Evolutionary conservation across 2,888 invertebrate genomes (phyloP).

Genomic region (Mesoligia furuncula): DNA sequence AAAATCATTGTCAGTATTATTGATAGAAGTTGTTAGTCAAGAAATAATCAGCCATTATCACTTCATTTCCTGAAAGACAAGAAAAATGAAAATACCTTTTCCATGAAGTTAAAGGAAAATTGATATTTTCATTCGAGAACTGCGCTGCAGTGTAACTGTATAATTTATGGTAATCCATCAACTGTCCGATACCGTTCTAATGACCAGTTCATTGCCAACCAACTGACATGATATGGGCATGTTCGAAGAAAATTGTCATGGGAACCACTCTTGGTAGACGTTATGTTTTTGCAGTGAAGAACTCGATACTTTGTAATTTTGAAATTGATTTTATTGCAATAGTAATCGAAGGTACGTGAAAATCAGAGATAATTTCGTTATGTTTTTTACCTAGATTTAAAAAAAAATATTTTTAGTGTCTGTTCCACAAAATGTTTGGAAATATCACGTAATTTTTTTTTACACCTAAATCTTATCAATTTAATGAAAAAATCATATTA

Average conservation of each 20-base stretch:
- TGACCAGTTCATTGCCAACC: background rate
- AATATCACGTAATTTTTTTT: no score
- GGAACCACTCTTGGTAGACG: background rate
- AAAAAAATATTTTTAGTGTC: no score
- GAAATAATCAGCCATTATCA: background rate
- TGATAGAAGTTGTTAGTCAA: background rate
- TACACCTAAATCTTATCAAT: no score
- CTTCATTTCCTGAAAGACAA: background rate
- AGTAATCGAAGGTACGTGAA: no score
- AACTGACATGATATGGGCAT: background rate
- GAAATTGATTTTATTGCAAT: no score
- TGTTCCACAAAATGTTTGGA: no score
- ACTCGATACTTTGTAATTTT: background rate
- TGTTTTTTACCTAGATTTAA: no score
- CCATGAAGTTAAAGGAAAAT: background rate
- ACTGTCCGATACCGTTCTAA: background rate
- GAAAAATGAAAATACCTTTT: background rate
- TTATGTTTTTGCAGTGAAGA: no score
- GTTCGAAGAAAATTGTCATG: constrained; percentile 11
- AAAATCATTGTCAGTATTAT: background rate
- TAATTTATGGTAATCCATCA: background rate
- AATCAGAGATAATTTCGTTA: no score
- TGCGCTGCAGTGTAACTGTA: background rate
- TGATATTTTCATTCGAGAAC: background rate
- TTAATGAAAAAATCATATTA: no score